Conservation (phyloP, 2,113 vertebrate genomes). For the Kryptolebias marmoratus region DNA sequence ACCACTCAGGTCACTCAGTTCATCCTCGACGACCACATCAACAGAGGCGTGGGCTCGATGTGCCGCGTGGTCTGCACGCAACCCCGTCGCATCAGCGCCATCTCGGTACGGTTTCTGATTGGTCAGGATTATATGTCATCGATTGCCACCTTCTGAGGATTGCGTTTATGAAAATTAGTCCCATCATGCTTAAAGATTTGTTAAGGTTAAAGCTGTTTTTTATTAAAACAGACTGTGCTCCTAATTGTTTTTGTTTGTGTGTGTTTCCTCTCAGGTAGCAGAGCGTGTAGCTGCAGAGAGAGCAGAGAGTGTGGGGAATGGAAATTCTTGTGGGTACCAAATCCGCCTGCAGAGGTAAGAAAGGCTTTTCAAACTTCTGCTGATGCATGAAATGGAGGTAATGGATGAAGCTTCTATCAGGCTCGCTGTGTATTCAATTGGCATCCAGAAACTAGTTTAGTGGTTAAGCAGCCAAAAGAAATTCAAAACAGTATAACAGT, state of each 20-base stretch:
- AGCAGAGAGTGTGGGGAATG: constrained; percentile 89
- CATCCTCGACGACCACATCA: constrained; percentile 92
- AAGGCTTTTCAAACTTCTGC: constrained; percentile 5
- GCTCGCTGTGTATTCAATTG: constrained; percentile 8
- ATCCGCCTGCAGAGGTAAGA: constrained; percentile 94
- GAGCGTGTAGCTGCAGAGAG: constrained; percentile 95
- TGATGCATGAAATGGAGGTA: constrained; percentile 10
- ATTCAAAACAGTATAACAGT: background rate
- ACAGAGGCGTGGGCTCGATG: constrained; percentile 85
- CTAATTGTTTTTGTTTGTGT: background rate
- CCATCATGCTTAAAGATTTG: background rate
- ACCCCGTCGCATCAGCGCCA: constrained; percentile 95
- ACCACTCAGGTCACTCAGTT: constrained; percentile 98
- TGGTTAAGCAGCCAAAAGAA: constrained; percentile 9
- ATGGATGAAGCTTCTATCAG: background rate
- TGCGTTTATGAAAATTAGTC: background rate
- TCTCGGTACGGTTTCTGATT: constrained; percentile 85
- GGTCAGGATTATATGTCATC: background rate
- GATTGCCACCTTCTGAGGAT: background rate
- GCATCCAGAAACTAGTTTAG: constrained; percentile 6
- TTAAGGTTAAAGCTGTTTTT: background rate
- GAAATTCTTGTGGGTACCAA: constrained; percentile 94
- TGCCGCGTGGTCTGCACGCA: constrained; percentile 96
- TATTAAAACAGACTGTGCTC: background rate
- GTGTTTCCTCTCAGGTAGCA: constrained; percentile 84